Evolutionary conservation across 2,888 invertebrate genomes (phyloP), one percentile per base, ranked within the genome.

Genomic region (Xestoiulus laeticollis): DNA sequence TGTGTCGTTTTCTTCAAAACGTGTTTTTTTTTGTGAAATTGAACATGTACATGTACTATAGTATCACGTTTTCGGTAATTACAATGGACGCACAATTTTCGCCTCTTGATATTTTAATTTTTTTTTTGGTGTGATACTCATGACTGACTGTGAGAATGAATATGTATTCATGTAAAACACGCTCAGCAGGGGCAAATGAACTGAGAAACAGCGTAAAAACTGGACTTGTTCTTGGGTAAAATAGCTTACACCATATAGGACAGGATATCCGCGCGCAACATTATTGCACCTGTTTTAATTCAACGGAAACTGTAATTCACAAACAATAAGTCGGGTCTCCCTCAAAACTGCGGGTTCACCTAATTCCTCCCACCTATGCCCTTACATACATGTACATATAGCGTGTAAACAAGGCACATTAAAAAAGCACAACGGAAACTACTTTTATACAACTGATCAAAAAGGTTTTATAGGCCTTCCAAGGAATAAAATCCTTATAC

Each of bases 281-380:
- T 78, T 78, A 78, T 78, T 78, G 78, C 78, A 78, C 78, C 78
- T 78, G 78, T 78, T 78, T 78, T 26, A 26, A 78, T 78, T 30
- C 30, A 30, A 22, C 78, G 78, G 78, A 78, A 78, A 78, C 78
- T 78, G 78, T 78, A 78, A 78, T 78, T 78, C 78, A 78, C 78
- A 30, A 78, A 78, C 78, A 78, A 78, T 78, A 78, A 68, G 78
- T 78, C 78, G 78, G 78, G 78, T 30, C 78, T 78, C 26, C 68
- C 78, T 30, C 78, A 78, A 30, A 78, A 26, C 78, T 78, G 78
- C 78, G 26, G 8, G 5, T 68, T 68, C 78, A 78, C 78, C 26
- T 30, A 78, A 78, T 78, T 26, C 30, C 78, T 22, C 48, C 48
- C 48, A 48, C 48, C 48, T 48, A 48, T 48, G 48, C 48, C 48